These are phyloP conservation scores for Tadarida brasiliensis DNA, from an alignment of 2,797 vertebrate species.

Conservation along the genomic window DNA sequence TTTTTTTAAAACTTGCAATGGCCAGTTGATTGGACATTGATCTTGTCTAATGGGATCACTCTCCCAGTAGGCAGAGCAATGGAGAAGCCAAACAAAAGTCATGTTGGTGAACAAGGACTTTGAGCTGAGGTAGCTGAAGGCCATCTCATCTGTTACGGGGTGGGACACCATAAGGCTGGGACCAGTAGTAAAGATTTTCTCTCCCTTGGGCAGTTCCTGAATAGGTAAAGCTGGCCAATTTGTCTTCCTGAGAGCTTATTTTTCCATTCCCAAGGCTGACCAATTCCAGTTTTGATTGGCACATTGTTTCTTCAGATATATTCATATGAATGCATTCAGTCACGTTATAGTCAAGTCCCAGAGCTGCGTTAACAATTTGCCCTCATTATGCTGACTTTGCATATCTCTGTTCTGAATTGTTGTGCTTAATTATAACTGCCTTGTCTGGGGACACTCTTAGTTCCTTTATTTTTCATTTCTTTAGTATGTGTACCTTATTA, in stretches of 20 bases:
- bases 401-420: not conserved
- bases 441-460: not conserved
- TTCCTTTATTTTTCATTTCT: slow-evolving; percentile 20
- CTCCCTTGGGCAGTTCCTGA: not conserved
- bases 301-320: slow-evolving; percentile 49
- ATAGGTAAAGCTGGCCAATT: not conserved
- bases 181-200: not conserved
- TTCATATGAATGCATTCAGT: slow-evolving; percentile 56
- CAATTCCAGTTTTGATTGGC: slow-evolving; percentile 41
- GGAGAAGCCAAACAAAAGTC: not conserved
- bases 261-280: not conserved
- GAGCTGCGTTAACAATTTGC: not conserved
- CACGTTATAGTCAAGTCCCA: not conserved
- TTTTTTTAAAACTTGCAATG: not conserved
- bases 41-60: not conserved
- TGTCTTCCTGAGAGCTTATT: not conserved
- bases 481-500: not conserved
- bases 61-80: not conserved
- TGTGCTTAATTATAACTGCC: not conserved
- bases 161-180: not conserved
- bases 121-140: not conserved
- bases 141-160: not conserved
- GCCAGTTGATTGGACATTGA: not conserved
- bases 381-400: slow-evolving; percentile 57
- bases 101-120: not conserved